Percentiles rank a stretch among this genome's conserved stretches.
Evolutionary conservation across 2,888 invertebrate species (phyloP).

Genomic region (Diabrotica balteata): DNA sequence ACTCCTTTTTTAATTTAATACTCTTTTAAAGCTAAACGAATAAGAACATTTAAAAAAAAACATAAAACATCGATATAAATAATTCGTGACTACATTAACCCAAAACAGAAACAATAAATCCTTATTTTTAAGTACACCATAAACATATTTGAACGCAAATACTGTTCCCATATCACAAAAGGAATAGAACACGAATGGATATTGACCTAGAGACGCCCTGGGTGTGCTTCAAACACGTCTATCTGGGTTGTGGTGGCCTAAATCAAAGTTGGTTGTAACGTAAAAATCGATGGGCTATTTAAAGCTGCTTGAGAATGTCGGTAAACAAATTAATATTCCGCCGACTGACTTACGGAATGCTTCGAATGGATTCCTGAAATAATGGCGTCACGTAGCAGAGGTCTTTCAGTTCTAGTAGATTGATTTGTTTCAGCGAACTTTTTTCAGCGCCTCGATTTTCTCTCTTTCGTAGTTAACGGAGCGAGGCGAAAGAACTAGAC

Average conservation of each 20-base stretch:
- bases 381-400: constrained; percentile 21
- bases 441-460: constrained; percentile 4
- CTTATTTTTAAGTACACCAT: too few species aligned
- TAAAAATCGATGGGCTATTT: constrained; percentile 24
- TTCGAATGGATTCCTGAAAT: constrained; percentile 10
- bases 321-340: constrained; percentile 23
- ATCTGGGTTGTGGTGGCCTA: constrained; percentile 10
- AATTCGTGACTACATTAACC: too few species aligned
- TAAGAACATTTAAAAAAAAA: too few species aligned
- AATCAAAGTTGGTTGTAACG: constrained; percentile 17
- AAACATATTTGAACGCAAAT: too few species aligned
- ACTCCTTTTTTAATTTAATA: too few species aligned
- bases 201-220: constrained; percentile 16
- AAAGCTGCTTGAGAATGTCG: constrained; percentile 16
- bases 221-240: constrained; percentile 9
- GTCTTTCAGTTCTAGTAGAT: constrained; percentile 6
- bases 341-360: constrained; percentile 17
- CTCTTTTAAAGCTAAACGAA: too few species aligned
- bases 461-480: background rate
- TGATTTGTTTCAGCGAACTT: constrained; percentile 13
- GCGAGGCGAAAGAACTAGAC: too few species aligned
- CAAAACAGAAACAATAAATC: too few species aligned
- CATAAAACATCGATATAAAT: too few species aligned
- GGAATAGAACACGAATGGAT: background rate
- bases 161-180: background rate